Evolutionary conservation across 2,888 invertebrate species (phyloP), one percentile per base, ranked within the genome.

Genomic region (Dysmachus trigonus): DNA sequence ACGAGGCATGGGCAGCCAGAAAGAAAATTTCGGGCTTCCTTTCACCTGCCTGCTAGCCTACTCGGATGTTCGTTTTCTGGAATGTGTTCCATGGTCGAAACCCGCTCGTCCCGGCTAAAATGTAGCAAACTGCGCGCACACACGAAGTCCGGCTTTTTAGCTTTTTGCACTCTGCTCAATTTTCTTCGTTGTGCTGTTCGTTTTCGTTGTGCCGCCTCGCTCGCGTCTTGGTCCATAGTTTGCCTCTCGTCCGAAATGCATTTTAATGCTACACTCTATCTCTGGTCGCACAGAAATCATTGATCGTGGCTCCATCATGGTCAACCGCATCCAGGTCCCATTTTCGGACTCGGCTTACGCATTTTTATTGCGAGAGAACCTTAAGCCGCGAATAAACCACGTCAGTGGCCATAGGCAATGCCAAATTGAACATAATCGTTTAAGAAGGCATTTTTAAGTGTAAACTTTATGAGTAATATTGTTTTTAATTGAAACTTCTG

Each of bases 31-130:
- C 18, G 74, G 30, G 74, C 53, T 81, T 81, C 51, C 51, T 81
- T 81, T 81, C 81, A 81, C 81, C 81, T 81, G 81, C 35, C 18
- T 18, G 81, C 35, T 35, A 30, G 31, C 81, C 53, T 33, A 81
- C 41, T 81, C 53, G 51, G 53, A 53, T 81, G 53, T 33, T 51
- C 53, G 10, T 81, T 81, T 81, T 31, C n/a, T 18, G 81, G 62
- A 62, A 62, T 35, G 33, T 81, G 79, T 31, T 79, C 51, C 81
- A 81, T 81, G 81, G 81, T n/a, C 33, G n/a, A 81, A 81, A 27
- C 30, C 13, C 18, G 31, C n/a, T n/a, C 10, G 74, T 35, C 35
- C 10, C 4, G n/a, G 18, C 74, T 35, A 18, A 79, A 79, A 38
- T 47, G 41, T 27, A 47, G 47, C 79, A 79, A 47, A 47, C 41